Percentiles rank a stretch among this genome's conserved stretches.
Conservation (phyloP, 2,797 vertebrate genomes). For the Platyrinchus mystaceus region DNA sequence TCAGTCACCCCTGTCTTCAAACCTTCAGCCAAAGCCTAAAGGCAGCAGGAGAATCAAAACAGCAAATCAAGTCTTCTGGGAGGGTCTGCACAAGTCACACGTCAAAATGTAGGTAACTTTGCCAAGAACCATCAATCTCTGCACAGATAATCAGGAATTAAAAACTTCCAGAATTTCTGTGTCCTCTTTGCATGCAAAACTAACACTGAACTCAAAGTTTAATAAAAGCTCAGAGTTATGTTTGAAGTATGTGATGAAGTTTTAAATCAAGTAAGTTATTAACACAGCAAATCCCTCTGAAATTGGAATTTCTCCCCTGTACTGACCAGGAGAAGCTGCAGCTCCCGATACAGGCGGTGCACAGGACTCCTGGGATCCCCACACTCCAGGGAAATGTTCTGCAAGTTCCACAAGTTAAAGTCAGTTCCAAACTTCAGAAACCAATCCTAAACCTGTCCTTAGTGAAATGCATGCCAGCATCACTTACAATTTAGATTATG, state of each 20-base stretch:
- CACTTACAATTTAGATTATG: background rate
- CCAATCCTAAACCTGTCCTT: background rate
- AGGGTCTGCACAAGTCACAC: background rate
- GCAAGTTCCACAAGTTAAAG: conserved; percentile 22
- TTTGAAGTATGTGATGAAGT: background rate
- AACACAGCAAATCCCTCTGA: background rate
- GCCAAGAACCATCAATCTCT: background rate
- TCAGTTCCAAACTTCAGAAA: background rate
- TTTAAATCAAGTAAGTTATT: background rate
- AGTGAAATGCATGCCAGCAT: background rate
- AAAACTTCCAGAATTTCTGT: background rate
- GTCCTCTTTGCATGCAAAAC: background rate
- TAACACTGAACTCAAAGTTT: background rate
- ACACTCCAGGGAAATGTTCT: conserved; percentile 87
- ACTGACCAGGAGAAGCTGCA: conserved; percentile 91
- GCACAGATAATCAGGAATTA: background rate
- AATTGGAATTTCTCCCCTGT: background rate
- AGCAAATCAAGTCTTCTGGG: background rate
- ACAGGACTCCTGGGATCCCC: conserved; percentile 88
- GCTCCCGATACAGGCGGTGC: conserved; percentile 85
- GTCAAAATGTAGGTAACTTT: background rate
- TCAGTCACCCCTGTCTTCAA: conserved; percentile 87
- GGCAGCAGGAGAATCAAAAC: background rate
- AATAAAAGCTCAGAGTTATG: background rate
- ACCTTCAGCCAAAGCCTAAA: conserved; percentile 86